Evolutionary conservation across 2,888 invertebrate genomes (phyloP).

Genomic region (Idaea dimidiata): DNA sequence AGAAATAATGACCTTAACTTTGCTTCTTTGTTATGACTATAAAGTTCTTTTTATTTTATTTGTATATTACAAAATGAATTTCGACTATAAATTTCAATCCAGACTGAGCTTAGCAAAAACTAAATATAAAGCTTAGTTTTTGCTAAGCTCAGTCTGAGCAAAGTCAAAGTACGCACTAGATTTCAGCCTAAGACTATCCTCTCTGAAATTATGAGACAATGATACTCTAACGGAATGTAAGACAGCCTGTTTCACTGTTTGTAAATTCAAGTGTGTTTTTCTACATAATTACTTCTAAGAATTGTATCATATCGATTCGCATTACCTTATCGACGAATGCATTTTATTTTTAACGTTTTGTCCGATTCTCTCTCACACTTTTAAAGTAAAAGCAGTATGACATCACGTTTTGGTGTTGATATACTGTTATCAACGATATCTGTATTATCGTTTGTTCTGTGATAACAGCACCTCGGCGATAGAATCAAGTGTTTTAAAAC

Average conservation of each 20-base stretch:
- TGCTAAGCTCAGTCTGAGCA: too few relatives aligned
- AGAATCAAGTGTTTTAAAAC: conserved; percentile 21
- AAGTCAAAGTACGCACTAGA: too few relatives aligned
- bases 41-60: too few relatives aligned
- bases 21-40: too few relatives aligned
- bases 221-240: background rate
- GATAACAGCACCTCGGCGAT: conserved; percentile 26
- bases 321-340: background rate
- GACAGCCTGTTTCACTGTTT: background rate
- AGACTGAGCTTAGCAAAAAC: too few relatives aligned
- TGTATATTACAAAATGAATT: too few relatives aligned
- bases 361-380: background rate
- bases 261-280: background rate
- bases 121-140: too few relatives aligned
- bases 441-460: conserved; percentile 20
- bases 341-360: background rate
- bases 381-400: conserved; percentile 20
- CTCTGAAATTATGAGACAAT: background rate
- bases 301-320: background rate
- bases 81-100: too few relatives aligned
- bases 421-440: conserved; percentile 19
- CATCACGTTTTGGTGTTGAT: conserved; percentile 17
- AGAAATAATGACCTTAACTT: too few relatives aligned
- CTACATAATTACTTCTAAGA: background rate
- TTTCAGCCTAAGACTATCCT: too few relatives aligned